Percentiles rank a stretch among this genome's conserved stretches.
These are phyloP conservation scores for Hipparchia semele DNA, from an alignment of 2,888 invertebrate species.

Conservation along the genomic window DNA sequence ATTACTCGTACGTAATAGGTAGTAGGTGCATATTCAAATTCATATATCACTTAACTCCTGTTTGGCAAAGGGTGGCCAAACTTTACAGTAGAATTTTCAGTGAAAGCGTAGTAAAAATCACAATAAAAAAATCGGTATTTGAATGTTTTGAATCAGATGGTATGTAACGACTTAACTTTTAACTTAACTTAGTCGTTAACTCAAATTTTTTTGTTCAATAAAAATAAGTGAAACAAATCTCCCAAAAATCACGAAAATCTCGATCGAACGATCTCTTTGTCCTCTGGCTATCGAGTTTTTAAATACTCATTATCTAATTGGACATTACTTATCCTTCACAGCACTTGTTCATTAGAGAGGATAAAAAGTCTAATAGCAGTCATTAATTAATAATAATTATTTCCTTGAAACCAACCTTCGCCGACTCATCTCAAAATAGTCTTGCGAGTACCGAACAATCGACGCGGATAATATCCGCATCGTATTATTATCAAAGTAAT, in stretches of 20 bases:
- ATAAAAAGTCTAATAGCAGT: constrained; percentile 2
- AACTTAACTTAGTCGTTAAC: background rate
- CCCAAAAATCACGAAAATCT: no score
- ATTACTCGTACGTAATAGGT: background rate
- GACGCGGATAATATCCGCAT: no score
- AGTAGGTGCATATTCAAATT: background rate
- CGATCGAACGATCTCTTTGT: no score
- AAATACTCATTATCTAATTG: background rate
- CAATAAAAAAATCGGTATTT: no score
- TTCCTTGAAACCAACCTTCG: constrained; percentile 5
- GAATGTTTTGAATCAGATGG: background rate
- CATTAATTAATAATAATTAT: background rate
- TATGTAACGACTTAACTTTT: no score
- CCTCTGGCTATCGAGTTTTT: background rate
- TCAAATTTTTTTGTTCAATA: background rate
- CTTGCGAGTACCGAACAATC: background rate
- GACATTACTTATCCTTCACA: background rate
- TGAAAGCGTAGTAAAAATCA: no score
- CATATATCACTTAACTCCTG: no score
- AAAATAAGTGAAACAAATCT: no score
- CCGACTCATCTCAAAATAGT: constrained; percentile 1
- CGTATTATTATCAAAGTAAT: no score
- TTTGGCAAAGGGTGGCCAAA: no score
- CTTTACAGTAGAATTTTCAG: background rate
- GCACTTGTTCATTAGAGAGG: background rate